These are phyloP conservation scores for Ailurus styani DNA, from an alignment of 2,113 vertebrate species.

Conservation along the genomic window DNA sequence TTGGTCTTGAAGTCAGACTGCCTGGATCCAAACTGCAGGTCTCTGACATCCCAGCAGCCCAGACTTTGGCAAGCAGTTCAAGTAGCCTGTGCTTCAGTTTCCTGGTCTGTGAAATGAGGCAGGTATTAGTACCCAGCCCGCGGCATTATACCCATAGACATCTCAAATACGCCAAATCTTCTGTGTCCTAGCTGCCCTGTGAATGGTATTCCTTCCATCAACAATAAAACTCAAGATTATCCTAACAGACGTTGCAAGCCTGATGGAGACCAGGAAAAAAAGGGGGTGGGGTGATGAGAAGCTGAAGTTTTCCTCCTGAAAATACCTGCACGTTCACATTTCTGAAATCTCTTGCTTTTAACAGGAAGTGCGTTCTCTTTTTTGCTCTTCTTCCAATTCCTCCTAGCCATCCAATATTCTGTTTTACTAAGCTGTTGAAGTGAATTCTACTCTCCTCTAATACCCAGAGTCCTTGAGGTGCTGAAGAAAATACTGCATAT, in stretches of 20 bases:
- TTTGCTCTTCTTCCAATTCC: not conserved
- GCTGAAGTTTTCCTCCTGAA: not conserved
- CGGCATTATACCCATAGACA: not conserved
- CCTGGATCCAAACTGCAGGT: not conserved
- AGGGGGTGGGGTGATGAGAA: not conserved
- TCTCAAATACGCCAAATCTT: not conserved
- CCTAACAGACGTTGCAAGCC: not conserved
- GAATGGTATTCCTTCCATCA: not conserved
- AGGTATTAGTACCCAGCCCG: fast-evolving
- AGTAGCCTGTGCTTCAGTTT: not conserved
- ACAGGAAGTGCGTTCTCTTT: not conserved
- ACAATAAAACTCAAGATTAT: not conserved
- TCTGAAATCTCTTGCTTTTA: not conserved
- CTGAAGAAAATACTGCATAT: conserved; percentile 55
- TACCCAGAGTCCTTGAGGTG: conserved; percentile 23
- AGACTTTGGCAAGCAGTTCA: too few species aligned
- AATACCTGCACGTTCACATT: not conserved
- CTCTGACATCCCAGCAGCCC: too few species aligned
- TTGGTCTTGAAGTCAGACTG: not conserved
- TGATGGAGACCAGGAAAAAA: not conserved
- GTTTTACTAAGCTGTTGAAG: not conserved
- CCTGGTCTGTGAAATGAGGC: not conserved
- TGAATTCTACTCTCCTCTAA: not conserved
- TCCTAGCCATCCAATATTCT: not conserved
- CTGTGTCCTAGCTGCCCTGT: not conserved